phyloP scores from a whole-genome alignment of 2,113 vertebrate species.

The Oreochromis tanganicae region DNA sequence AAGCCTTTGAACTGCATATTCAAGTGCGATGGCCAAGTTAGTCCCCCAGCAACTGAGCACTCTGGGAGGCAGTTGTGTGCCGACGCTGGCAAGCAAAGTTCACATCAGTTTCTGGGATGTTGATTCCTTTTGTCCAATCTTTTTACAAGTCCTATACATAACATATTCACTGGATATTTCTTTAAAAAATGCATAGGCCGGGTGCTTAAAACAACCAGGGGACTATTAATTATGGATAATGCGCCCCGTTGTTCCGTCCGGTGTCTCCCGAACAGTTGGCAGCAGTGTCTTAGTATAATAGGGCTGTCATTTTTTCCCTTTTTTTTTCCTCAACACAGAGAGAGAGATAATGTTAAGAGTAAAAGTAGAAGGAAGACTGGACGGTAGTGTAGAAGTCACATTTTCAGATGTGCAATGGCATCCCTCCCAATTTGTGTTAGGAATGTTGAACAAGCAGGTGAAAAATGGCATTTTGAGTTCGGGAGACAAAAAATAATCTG shows the following conservation, averaged over 20 bases:
- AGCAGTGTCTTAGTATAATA: conserved; percentile 29
- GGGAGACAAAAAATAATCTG: neutral
- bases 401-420: neutral
- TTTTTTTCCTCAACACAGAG: neutral
- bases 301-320: conserved; percentile 20
- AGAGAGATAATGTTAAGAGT: neutral
- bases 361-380: neutral
- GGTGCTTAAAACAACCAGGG: conserved; percentile 60
- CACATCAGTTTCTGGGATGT: conserved; percentile 45
- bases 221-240: conserved; percentile 66
- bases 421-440: neutral
- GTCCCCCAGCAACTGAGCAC: conserved; percentile 43
- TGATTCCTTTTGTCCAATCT: conserved; percentile 54
- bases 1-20: conserved; percentile 42
- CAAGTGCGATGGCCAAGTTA: conserved; percentile 32
- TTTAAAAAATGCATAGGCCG: conserved; percentile 68
- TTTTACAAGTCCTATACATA: conserved; percentile 56
- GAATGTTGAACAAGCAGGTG: neutral
- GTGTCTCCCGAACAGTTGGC: conserved; percentile 52
- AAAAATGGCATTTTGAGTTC: neutral
- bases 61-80: conserved; percentile 21
- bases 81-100: conserved; percentile 21
- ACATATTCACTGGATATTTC: conserved; percentile 66
- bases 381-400: conserved; percentile 21
- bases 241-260: conserved; percentile 44